These are phyloP conservation scores for Pyrocoelia pectoralis DNA, from an alignment of 2,888 invertebrate genomes.

Conservation along the genomic window DNA sequence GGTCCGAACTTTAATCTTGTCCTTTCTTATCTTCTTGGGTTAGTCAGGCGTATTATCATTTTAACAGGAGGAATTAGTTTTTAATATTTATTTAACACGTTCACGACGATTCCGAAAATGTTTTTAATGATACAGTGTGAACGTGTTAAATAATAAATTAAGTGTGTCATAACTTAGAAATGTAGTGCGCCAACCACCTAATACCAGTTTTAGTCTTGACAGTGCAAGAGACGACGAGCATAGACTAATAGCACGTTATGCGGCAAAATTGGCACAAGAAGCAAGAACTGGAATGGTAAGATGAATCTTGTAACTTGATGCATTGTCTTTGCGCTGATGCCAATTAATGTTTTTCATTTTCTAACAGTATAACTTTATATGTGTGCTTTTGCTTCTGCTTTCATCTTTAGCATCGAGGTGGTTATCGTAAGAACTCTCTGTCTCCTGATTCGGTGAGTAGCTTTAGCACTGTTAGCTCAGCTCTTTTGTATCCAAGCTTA, in stretches of 20 bases:
- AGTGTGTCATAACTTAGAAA: no score
- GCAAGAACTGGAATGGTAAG: slow-evolving; percentile 74
- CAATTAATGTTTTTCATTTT: slow-evolving; percentile 16
- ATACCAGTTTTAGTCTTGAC: slow-evolving; percentile 51
- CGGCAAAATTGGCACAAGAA: slow-evolving; percentile 93
- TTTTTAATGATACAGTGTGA: no score
- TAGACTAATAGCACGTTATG: slow-evolving; percentile 94
- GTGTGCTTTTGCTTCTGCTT: slow-evolving; percentile 58
- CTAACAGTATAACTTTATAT: slow-evolving; percentile 20
- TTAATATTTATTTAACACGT: no score
- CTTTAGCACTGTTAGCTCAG: slow-evolving; percentile 40
- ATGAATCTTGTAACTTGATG: slow-evolving; percentile 23
- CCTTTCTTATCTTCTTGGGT: no score
- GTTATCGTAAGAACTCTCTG: slow-evolving; percentile 66
- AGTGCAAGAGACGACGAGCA: slow-evolving; percentile 86
- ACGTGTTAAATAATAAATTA: no score
- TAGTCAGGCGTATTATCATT: no score
- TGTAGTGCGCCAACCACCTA: no score
- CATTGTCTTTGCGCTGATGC: slow-evolving; percentile 23
- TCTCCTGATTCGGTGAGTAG: slow-evolving; percentile 69
- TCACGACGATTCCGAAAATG: no score
- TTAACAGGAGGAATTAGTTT: no score
- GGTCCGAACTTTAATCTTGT: no score
- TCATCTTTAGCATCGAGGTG: slow-evolving; percentile 64
- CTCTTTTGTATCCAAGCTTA: slow-evolving; percentile 11